Base-by-base conservation (phyloP, 2,797 vertebrate species). In the Lithobates pipiens region DNA sequence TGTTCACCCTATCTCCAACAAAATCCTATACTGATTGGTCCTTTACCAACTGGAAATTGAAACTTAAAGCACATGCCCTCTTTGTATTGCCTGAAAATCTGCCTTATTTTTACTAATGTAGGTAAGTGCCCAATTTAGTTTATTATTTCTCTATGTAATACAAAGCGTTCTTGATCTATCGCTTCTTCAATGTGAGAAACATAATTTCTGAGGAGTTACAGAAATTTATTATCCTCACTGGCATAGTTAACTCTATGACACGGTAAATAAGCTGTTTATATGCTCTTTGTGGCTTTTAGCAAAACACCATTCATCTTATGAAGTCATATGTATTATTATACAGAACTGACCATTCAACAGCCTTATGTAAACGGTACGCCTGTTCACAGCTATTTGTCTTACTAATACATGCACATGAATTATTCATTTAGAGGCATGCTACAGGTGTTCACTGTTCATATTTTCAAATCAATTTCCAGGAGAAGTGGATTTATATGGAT, bases 221-320 rank as follows among this genome's bases (percentile, higher is more conserved):
- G 39, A 63, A 29, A 86, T 81, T 71, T 86, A 82, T 77, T 65
- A 67, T 77, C 46, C 21, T 57, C 44, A 36, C 27, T 71, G 63
- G 23, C 39, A 15, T n/a, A 5, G 36, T 8, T 44, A 34, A 57
- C 42, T 32, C 57, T 76, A 5, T 21, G 11, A 72, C 10, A 72
- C 74, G 65, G 74, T 86, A 86, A 86, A 86, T 86, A 86, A 82
- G 85, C 79, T 77, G 79, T 72, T 85, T 82, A 82, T 72, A 71
- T 72, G 75, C 36, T 82, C 50, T 63, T 76, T 82, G 34, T 71
- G 15, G 74, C 68, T 76, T 70, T 82, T 77, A 50, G n/a, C 68
- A 75, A 76, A 65, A 70, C 75, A 67, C 34, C 80, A 54, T 83
- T 78, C 65, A 82, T 86, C 85, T 77, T 82, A 78, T 86, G 85